phyloP scores from a whole-genome alignment of 2,888 invertebrate genomes.

The Euzetes globulus region DNA sequence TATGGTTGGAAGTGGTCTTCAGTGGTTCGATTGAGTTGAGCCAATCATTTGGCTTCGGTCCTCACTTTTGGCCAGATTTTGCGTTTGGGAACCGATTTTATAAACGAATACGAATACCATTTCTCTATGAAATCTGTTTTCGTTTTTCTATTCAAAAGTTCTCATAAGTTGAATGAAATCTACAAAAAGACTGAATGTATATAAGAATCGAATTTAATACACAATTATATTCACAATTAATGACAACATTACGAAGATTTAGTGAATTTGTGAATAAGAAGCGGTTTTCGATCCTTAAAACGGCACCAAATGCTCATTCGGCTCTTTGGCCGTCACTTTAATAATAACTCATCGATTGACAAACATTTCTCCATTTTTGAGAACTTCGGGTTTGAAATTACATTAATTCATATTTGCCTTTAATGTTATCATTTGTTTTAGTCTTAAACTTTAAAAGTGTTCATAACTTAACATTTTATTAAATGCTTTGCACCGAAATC shows the following conservation, averaged over 20 bases:
- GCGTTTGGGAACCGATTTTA: not conserved
- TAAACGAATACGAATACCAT: not conserved
- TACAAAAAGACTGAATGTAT: not conserved
- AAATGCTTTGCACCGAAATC: not conserved
- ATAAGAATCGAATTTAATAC: not conserved
- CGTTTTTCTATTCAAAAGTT: not conserved
- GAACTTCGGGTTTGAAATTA: not conserved
- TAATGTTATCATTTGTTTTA: not conserved
- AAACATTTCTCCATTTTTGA: not conserved
- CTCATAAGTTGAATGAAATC: not conserved
- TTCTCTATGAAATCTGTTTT: not conserved
- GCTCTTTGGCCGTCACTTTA: conserved; percentile 9
- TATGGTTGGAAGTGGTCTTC: conserved; percentile 9
- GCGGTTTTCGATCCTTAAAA: not conserved
- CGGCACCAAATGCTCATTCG: conserved; percentile 17
- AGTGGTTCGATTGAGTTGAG: not conserved
- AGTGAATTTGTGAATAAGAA: not conserved
- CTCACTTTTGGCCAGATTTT: not conserved
- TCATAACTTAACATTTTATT: conserved; percentile 6
- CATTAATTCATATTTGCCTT: conserved; percentile 16
- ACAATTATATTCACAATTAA: not conserved
- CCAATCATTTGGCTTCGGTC: not conserved
- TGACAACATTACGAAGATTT: not conserved
- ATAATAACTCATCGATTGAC: conserved; percentile 1
- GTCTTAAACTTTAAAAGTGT: not conserved